These are phyloP conservation scores for Aphaenogaster ashmeadi DNA, from an alignment of 1,140 invertebrate genomes.

Conservation along the genomic window DNA sequence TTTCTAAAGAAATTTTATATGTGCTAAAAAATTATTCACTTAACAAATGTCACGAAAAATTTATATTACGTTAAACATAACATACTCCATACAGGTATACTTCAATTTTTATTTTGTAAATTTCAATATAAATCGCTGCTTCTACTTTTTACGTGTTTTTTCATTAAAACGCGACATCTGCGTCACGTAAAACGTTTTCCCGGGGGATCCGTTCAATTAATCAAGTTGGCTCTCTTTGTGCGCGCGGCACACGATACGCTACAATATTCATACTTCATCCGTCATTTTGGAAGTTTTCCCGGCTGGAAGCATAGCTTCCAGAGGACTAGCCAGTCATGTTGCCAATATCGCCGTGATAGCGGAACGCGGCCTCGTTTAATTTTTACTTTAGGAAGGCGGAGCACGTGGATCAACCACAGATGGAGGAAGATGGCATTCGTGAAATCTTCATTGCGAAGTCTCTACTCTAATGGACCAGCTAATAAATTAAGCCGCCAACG, in stretches of 20 bases:
- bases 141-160: slow-evolving; percentile 27
- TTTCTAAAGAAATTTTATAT: slow-evolving; percentile 1
- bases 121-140: slow-evolving; percentile 6
- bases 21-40: not conserved
- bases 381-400: slow-evolving; percentile 28
- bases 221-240: slow-evolving; percentile 48
- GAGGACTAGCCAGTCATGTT: slow-evolving; percentile 46
- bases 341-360: slow-evolving; percentile 47
- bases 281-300: slow-evolving; percentile 54
- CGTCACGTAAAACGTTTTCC: slow-evolving; percentile 54
- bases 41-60: not conserved
- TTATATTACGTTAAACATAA: not conserved
- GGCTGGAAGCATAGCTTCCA: slow-evolving; percentile 12
- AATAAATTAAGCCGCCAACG: slow-evolving; percentile 6
- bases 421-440: slow-evolving; percentile 7
- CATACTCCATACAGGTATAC: not conserved
- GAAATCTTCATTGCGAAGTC: slow-evolving; percentile 33
- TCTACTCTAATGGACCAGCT: not conserved
- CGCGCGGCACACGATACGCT: slow-evolving; percentile 26
- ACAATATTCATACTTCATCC: slow-evolving; percentile 61
- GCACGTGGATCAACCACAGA: not conserved
- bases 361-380: slow-evolving; percentile 35
- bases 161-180: slow-evolving; percentile 38
- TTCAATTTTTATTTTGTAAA: not conserved
- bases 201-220: slow-evolving; percentile 49